A percentile compares a stretch with the other conserved stretches of the same genome.
These are phyloP conservation scores for Smutsia temminckii DNA, from an alignment of 2,797 vertebrate species.

Conservation along the genomic window DNA sequence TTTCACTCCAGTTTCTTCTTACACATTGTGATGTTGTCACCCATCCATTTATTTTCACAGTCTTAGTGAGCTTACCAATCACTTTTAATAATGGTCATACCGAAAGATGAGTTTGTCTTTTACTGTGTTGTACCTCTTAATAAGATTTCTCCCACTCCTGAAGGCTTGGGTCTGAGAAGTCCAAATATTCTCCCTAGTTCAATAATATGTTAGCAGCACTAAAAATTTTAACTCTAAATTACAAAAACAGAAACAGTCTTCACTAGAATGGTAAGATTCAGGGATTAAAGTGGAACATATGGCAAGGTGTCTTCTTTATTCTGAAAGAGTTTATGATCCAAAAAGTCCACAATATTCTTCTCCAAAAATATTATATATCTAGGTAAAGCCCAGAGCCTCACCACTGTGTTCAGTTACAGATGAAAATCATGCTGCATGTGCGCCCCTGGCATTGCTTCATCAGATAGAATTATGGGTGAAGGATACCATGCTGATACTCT, in stretches of 20 bases:
- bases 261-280: not conserved
- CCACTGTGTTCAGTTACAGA: not conserved
- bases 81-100: not conserved
- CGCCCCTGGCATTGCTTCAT: not conserved
- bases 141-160: not conserved
- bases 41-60: not conserved
- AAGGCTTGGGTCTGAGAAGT: not conserved
- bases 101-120: not conserved
- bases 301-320: not conserved
- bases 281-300: not conserved
- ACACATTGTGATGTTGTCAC: too few species aligned
- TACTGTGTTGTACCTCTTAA: not conserved
- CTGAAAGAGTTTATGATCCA: not conserved
- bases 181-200: not conserved
- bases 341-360: not conserved
- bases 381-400: not conserved
- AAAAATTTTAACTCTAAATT: not conserved
- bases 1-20: not conserved
- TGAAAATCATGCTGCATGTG: not conserved
- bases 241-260: not conserved
- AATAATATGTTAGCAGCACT: not conserved
- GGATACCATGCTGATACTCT: not conserved
- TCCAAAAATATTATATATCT: not conserved
- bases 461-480: not conserved
- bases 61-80: not conserved